phyloP scores from a whole-genome alignment of 1,140 invertebrate species.

The Temnothorax curvispinosus region DNA sequence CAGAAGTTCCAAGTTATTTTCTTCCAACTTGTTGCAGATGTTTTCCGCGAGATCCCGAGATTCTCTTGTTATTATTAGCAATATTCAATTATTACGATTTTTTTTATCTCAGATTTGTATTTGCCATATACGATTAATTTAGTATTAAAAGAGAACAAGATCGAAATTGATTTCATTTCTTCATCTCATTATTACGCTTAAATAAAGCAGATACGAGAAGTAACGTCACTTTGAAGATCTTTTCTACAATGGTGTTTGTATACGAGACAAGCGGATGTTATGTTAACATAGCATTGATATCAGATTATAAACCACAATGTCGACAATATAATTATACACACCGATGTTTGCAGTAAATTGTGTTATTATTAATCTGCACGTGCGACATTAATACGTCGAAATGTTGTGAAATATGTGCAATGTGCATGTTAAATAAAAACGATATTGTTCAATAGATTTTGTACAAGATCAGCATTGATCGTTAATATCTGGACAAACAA shows the following conservation, averaged over 20 bases:
- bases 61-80: background rate
- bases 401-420: background rate
- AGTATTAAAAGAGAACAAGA: background rate
- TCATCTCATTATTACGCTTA: background rate
- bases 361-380: background rate
- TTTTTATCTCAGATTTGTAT: background rate
- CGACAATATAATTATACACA: conserved; percentile 14
- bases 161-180: background rate
- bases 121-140: background rate
- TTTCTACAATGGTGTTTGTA: background rate
- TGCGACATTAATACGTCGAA: background rate
- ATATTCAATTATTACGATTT: background rate
- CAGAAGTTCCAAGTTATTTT: background rate
- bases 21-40: conserved; percentile 13
- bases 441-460: background rate
- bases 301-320: background rate
- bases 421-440: background rate
- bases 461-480: background rate
- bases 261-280: background rate
- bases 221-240: background rate
- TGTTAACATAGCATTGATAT: background rate
- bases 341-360: conserved; percentile 4
- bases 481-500: background rate
- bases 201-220: background rate
- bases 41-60: background rate